phyloP scores from a whole-genome alignment of 2,888 invertebrate species.

The Sarcophaga rosellei region DNA sequence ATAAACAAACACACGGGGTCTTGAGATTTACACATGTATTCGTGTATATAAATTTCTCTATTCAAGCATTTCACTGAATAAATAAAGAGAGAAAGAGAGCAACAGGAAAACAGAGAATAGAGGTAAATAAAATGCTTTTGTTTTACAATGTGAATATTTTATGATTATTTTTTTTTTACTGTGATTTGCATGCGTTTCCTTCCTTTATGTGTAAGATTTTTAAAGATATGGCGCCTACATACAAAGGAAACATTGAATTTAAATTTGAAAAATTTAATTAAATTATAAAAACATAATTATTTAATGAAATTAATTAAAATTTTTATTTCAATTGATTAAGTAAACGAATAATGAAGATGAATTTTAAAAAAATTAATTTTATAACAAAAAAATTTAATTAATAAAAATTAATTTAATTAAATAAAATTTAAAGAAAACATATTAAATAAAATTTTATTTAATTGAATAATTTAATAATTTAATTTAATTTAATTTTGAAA shows the following conservation, averaged over 20 bases:
- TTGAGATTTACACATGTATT: constrained; percentile 69
- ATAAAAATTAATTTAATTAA: too few species aligned
- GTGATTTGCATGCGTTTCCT: constrained; percentile 12
- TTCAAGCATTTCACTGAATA: constrained; percentile 2
- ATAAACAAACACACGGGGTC: constrained; percentile 70
- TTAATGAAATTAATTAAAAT: neutral
- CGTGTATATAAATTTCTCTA: constrained; percentile 36
- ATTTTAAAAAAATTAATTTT: neutral
- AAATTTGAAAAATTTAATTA: neutral
- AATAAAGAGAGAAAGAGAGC: neutral
- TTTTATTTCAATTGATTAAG: neutral
- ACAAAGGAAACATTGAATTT: neutral
- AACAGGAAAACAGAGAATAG: neutral
- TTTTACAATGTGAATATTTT: neutral
- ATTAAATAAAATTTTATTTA: too few species aligned
- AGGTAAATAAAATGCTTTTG: constrained; percentile 44
- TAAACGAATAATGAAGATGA: neutral
- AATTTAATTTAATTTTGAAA: too few species aligned
- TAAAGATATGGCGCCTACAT: neutral
- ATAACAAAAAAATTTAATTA: neutral
- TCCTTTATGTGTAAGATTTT: neutral
- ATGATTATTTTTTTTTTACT: neutral
- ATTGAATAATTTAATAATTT: too few species aligned
- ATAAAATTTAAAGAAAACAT: too few species aligned
- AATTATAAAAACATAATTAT: neutral